phyloP scores from a whole-genome alignment of 2,113 vertebrate species.

The Ornithorhynchus anatinus region DNA sequence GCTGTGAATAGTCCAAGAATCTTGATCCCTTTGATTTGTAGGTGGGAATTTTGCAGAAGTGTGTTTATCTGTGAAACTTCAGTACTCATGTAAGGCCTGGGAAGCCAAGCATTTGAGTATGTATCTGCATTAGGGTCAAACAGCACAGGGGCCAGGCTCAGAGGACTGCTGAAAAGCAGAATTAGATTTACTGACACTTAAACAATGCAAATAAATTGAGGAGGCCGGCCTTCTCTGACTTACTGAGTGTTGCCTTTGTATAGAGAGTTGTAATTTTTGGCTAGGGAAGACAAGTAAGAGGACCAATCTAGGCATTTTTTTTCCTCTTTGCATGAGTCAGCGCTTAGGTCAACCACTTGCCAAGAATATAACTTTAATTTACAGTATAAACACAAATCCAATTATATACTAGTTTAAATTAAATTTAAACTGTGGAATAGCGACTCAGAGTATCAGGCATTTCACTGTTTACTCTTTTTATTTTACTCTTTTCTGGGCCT shows the following conservation, averaged over 20 bases:
- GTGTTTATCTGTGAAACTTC: not conserved
- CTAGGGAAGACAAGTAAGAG: constrained; percentile 24
- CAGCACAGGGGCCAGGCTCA: constrained; percentile 9
- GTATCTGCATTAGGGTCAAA: not conserved
- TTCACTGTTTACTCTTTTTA: constrained; percentile 16
- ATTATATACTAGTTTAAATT: constrained; percentile 1
- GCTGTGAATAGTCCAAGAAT: constrained; percentile 24
- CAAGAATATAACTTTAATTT: constrained; percentile 25
- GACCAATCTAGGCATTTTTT: not conserved
- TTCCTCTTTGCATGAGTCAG: constrained; percentile 3
- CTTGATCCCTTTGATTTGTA: constrained; percentile 4
- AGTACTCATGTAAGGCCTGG: not conserved
- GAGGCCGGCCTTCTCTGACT: not conserved
- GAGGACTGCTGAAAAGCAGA: not conserved
- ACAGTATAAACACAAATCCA: constrained; percentile 12
- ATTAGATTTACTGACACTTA: not conserved
- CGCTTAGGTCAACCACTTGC: not conserved
- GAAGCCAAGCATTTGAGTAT: not conserved
- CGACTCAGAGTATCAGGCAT: not conserved
- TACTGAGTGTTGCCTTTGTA: constrained; percentile 29
- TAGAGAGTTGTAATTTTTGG: constrained; percentile 37
- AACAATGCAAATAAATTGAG: constrained; percentile 13
- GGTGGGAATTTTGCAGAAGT: constrained; percentile 9
- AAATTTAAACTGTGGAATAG: constrained; percentile 23
- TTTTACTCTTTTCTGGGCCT: accelerated